Conservation (phyloP, 2,888 invertebrate species). For the Formica aserva region DNA sequence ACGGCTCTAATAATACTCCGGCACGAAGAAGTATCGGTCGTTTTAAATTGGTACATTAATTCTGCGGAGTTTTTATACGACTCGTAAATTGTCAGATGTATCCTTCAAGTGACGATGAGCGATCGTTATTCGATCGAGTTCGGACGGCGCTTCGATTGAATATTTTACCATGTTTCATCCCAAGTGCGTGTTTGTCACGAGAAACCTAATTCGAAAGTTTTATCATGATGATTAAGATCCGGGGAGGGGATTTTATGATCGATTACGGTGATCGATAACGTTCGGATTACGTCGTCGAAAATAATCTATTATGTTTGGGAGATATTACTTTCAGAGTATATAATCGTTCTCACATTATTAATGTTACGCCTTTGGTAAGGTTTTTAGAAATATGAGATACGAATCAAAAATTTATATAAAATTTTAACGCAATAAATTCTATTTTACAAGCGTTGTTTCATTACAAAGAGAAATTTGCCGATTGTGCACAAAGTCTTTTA, state of each 20-base stretch:
- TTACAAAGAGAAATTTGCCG: neutral
- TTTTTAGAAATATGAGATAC: neutral
- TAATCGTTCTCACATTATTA: constrained; percentile 14
- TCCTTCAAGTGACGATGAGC: constrained; percentile 55
- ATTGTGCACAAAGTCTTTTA: neutral
- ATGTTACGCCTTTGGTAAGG: neutral
- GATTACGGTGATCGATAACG: constrained; percentile 11
- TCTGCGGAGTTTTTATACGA: constrained; percentile 50
- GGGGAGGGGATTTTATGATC: neutral
- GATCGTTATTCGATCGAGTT: constrained; percentile 54
- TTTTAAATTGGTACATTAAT: constrained; percentile 61
- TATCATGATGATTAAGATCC: constrained; percentile 7
- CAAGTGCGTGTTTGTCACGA: neutral
- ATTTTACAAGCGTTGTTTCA: neutral
- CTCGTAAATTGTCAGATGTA: constrained; percentile 58
- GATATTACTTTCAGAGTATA: neutral
- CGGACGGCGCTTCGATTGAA: constrained; percentile 9
- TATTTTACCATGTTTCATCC: constrained; percentile 27
- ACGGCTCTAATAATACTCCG: neutral
- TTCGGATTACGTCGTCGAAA: neutral
- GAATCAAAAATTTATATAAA: neutral
- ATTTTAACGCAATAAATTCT: neutral
- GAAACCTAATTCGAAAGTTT: constrained; percentile 26
- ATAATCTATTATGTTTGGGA: neutral
- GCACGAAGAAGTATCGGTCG: neutral